Base-by-base conservation (phyloP, 2,888 invertebrate species). In the Lottia gigantea region DNA sequence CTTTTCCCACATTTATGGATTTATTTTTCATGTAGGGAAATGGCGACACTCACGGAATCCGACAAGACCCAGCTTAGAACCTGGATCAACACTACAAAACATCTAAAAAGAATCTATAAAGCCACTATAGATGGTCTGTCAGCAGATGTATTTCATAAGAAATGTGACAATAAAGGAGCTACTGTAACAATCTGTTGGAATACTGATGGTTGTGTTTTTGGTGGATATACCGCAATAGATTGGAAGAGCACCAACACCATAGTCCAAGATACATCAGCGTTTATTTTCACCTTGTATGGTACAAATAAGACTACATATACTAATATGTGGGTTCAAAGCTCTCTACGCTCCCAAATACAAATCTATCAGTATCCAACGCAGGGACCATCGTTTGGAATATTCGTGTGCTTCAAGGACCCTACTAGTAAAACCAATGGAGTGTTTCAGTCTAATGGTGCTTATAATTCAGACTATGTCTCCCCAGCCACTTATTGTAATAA, bases 181-280 rank as follows among this genome's bases (percentile, higher is more conserved):
- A 79, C 78, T 6, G 74, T 80, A 0, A 74, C 76, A 0, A 75
- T 79, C 1, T n/a, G 78, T 11, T 80, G 76, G 62, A 76, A 80
- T 68, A 73, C 75, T 0, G 40, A 71, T 15, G 72, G 71, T 16
- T 76, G 72, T 31, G 71, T 79, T 16, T 80, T 70, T 66, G 80
- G 79, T 1, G 80, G 77, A 0, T 79, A 72, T 63, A 74, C 77
- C 14, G 67, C 69, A 25, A 61, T 66, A 14, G 73, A 65, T 64
- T 80, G 79, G 80, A 69, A 62, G 12, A 66, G 66, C 0, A 16
- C 26, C 45, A 67, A 71, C 15, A 25, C 25, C 3, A 74, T 74
- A 23, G 47, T 55, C 16, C 45, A 23, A 4, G 77, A 80, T 55
- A 16, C 46, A 1, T 64, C 69, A 15, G 78, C 80, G 1, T 80